Evolutionary conservation across 2,888 invertebrate genomes (phyloP), one percentile per base, ranked within the genome.

Genomic region (Temnothorax rugatulus): DNA sequence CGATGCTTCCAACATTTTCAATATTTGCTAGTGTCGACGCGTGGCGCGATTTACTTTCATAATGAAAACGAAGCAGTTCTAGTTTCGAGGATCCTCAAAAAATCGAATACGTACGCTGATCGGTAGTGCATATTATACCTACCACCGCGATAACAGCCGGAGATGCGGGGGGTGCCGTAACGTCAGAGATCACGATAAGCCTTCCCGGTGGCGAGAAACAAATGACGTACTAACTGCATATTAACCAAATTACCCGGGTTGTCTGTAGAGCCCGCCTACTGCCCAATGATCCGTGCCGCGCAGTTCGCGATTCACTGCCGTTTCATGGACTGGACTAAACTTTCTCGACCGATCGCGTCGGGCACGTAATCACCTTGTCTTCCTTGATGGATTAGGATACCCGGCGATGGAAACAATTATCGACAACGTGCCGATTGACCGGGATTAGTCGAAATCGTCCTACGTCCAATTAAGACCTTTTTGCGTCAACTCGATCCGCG

Each of bases 191-290:
- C 91, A 90, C 87, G 92, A 92, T 92, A 92, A 92, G 88, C 91
- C 87, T 84, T 86, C 82, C 59, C 74, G 83, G 84, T 85, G 89
- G 90, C 76, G 90, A 91, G 92, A 91, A 92, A 92, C 92, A 92
- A 92, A 92, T 91, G 92, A 92, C 90, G 89, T 90, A 92, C 90
- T 92, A 90, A 92, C 89, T 91, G 92, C 91, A 91, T 91, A 91
- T 92, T 91, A 92, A 91, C 89, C 69, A 86, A 90, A 87, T 86
- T 76, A 86, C 69, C 76, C 84, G 85, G 84, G 84, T 54, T 86
- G 87, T 87, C 84, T 84, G 89, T 85, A 84, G 88, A 89, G 86
- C 76, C 85, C 66, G 71, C 71, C 86, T 83, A 47, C 86, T 74
- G 84, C 83, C 86, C 84, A 64, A 77, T 84, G 76, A 83, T 83